Conservation (phyloP, 1,140 invertebrate genomes). For the Tigriopus japonicus region DNA sequence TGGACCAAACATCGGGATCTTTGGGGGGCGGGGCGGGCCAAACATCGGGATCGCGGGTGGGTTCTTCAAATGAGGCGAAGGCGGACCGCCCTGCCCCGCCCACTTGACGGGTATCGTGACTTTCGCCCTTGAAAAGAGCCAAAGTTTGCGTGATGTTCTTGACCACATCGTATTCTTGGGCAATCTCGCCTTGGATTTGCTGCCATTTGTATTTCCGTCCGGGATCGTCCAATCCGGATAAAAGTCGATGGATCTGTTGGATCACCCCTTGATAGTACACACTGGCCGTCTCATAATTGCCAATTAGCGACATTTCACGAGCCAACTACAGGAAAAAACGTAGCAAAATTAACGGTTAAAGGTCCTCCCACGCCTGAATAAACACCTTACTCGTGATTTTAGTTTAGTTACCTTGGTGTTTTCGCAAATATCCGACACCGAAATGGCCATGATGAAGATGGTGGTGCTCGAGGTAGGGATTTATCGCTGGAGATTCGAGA, state of each 20-base stretch:
- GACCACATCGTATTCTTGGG: slow-evolving; percentile 15
- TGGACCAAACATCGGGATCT: slow-evolving; percentile 77
- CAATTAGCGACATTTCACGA: slow-evolving; percentile 77
- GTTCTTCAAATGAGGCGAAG: slow-evolving; percentile 35
- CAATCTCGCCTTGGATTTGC: slow-evolving; percentile 33
- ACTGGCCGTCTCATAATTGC: slow-evolving; percentile 82
- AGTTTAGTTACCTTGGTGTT: slow-evolving; percentile 51
- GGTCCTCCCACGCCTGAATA: too few species aligned
- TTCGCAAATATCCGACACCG: slow-evolving; percentile 69
- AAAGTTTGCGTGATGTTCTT: slow-evolving; percentile 12
- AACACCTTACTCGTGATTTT: too few species aligned
- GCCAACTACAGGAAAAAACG: slow-evolving; percentile 35
- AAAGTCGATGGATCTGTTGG: slow-evolving; percentile 65
- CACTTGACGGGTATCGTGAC: slow-evolving; percentile 4
- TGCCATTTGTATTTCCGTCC: slow-evolving; percentile 71
- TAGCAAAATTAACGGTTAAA: too few species aligned
- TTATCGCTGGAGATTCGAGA: too few species aligned
- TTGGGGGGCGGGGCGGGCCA: slow-evolving; percentile 50
- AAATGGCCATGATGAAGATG: slow-evolving; percentile 43
- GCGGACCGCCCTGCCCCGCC: slow-evolving; percentile 12
- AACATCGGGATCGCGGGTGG: slow-evolving; percentile 41
- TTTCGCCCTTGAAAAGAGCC: slow-evolving; percentile 18
- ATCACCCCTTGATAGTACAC: slow-evolving; percentile 89
- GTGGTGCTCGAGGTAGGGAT: too few species aligned
- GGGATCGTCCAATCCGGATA: slow-evolving; percentile 55